These are phyloP conservation scores for Psittacus erithacus DNA, from an alignment of 2,113 vertebrate genomes.

Conservation along the genomic window DNA sequence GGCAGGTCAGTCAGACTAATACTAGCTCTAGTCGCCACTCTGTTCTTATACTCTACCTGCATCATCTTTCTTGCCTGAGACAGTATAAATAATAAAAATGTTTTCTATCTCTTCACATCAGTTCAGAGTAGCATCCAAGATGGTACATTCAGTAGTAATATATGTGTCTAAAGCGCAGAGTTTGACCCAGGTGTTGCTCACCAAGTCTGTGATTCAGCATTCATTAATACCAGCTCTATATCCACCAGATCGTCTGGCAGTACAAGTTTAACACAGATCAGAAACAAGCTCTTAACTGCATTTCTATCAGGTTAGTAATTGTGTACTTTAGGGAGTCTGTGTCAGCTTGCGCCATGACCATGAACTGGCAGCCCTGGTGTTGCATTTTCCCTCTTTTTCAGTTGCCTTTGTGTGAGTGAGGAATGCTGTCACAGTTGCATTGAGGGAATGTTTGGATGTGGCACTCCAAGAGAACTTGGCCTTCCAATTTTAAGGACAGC, in stretches of 20 bases:
- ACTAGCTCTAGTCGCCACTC: neutral
- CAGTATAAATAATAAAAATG: neutral
- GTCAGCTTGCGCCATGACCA: neutral
- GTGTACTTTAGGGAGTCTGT: neutral
- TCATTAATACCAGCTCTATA: neutral
- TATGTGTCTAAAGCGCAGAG: neutral
- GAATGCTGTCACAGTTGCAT: neutral
- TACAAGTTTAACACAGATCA: constrained; percentile 3
- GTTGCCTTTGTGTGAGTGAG: neutral
- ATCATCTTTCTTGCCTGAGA: neutral
- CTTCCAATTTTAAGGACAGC: neutral
- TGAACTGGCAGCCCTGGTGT: neutral
- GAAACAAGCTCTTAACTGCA: neutral
- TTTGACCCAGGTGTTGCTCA: neutral
- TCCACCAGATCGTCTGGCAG: neutral
- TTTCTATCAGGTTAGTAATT: constrained; percentile 2
- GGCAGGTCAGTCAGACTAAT: neutral
- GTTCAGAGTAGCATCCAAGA: neutral
- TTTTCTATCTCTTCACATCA: neutral
- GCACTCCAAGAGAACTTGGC: neutral
- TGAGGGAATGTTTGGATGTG: neutral
- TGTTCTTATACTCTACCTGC: neutral
- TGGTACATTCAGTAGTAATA: neutral
- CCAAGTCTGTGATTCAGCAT: neutral
- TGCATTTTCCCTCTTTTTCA: neutral